Evolutionary conservation across 2,888 invertebrate species (phyloP).

Genomic region (Sericinus montela): DNA sequence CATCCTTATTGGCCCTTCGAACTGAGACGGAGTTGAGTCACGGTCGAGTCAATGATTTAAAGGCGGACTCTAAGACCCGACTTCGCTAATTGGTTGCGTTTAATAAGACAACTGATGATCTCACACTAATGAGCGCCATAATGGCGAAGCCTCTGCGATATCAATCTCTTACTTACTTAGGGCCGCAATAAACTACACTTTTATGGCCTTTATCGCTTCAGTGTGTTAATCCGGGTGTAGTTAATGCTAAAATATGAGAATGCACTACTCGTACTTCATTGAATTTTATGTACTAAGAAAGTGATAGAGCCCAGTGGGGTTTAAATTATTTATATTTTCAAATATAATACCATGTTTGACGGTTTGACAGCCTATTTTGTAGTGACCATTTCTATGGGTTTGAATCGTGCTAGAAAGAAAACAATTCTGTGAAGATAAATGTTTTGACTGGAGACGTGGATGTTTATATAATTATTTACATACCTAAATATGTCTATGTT

Average conservation of each 20-base stretch:
- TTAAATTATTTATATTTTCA: too few species aligned
- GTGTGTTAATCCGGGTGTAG: neutral
- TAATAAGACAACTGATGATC: slow-evolving; percentile 70
- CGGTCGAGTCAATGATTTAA: slow-evolving; percentile 23
- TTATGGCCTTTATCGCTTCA: slow-evolving; percentile 6
- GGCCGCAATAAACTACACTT: neutral
- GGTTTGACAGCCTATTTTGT: too few species aligned
- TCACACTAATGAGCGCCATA: slow-evolving; percentile 54
- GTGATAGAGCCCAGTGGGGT: too few species aligned
- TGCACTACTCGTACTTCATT: too few species aligned
- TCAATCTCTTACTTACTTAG: slow-evolving; percentile 27
- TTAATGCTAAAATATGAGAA: neutral
- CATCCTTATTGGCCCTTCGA: slow-evolving; percentile 14
- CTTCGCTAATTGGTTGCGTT: slow-evolving; percentile 59
- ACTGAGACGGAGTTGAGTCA: slow-evolving; percentile 25
- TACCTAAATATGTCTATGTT: too few species aligned
- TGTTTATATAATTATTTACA: too few species aligned
- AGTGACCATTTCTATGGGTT: too few species aligned
- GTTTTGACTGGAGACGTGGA: too few species aligned
- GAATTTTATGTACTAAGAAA: too few species aligned
- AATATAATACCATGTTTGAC: too few species aligned
- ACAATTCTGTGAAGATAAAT: too few species aligned
- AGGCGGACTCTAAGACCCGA: slow-evolving; percentile 23
- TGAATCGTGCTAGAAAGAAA: too few species aligned
- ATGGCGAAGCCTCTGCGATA: slow-evolving; percentile 28